Evolutionary conservation across 2,888 invertebrate genomes (phyloP).

Genomic region (Oxyteleia sp.): DNA sequence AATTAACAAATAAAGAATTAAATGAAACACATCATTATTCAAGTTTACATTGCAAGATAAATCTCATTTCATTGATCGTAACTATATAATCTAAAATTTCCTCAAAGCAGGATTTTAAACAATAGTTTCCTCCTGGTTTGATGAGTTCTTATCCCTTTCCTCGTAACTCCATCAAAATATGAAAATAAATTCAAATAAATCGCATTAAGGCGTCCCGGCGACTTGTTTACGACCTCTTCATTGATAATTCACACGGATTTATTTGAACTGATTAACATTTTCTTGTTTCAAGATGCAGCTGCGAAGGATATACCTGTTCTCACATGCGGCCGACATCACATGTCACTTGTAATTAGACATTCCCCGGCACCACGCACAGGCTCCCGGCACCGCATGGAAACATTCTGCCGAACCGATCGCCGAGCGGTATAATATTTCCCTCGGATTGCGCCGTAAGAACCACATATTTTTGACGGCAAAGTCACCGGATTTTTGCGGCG

Average conservation of each 20-base stretch:
- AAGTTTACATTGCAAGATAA: too few species aligned
- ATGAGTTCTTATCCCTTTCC: not conserved
- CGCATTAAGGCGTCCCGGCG: not conserved
- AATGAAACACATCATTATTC: too few species aligned
- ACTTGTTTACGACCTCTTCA: not conserved
- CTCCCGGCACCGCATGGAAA: slow-evolving; percentile 18
- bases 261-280: slow-evolving; percentile 12
- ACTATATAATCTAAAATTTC: not conserved
- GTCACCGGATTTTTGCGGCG: slow-evolving; percentile 18
- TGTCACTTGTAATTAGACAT: slow-evolving; percentile 59
- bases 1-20: not conserved
- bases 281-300: not conserved
- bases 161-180: not conserved
- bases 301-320: slow-evolving; percentile 44
- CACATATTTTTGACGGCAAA: slow-evolving; percentile 34
- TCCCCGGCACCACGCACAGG: slow-evolving; percentile 27
- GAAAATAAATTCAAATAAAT: slow-evolving; percentile 6
- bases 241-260: not conserved
- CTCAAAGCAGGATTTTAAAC: not conserved
- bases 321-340: slow-evolving; percentile 48
- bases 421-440: slow-evolving; percentile 9
- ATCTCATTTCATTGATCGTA: too few species aligned
- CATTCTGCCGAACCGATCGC: slow-evolving; percentile 16
- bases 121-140: not conserved
- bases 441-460: slow-evolving; percentile 40